Percentiles rank a stretch among this genome's conserved stretches.
These are phyloP conservation scores for Synaphobranchus kaupii DNA, from an alignment of 2,797 vertebrate species.

Conservation along the genomic window DNA sequence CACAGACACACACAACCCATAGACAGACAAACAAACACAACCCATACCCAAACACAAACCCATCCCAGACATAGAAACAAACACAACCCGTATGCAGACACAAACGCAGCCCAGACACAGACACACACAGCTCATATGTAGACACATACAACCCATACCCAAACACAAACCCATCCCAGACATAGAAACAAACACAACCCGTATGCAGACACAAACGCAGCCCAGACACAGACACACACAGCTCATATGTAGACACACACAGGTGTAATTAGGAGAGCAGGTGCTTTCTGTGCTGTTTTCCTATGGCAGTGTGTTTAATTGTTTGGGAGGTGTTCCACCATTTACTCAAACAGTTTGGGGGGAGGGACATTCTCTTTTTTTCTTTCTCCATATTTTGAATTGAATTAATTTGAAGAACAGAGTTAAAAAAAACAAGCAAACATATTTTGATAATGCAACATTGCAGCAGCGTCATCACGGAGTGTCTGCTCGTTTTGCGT, in stretches of 20 bases:
- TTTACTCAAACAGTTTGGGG: neutral
- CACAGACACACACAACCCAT: too few species aligned
- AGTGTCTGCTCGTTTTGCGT: neutral
- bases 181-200: too few species aligned
- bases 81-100: too few species aligned
- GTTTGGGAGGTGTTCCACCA: neutral
- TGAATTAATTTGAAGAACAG: neutral
- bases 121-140: too few species aligned
- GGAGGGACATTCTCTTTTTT: neutral
- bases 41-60: too few species aligned
- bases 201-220: too few species aligned
- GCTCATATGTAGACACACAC: neutral
- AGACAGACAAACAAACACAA: too few species aligned
- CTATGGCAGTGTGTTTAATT: neutral
- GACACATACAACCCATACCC: too few species aligned
- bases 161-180: too few species aligned
- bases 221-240: too few species aligned
- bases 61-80: too few species aligned
- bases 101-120: too few species aligned
- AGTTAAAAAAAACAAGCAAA: neutral
- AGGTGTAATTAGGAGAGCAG: neutral
- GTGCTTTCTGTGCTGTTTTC: neutral
- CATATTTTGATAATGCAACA: neutral
- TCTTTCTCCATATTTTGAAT: neutral
- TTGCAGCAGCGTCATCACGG: neutral